Percentiles rank a stretch among this genome's conserved stretches.
phyloP scores from a whole-genome alignment of 2,888 invertebrate genomes.

The Hedychridium roseum region DNA sequence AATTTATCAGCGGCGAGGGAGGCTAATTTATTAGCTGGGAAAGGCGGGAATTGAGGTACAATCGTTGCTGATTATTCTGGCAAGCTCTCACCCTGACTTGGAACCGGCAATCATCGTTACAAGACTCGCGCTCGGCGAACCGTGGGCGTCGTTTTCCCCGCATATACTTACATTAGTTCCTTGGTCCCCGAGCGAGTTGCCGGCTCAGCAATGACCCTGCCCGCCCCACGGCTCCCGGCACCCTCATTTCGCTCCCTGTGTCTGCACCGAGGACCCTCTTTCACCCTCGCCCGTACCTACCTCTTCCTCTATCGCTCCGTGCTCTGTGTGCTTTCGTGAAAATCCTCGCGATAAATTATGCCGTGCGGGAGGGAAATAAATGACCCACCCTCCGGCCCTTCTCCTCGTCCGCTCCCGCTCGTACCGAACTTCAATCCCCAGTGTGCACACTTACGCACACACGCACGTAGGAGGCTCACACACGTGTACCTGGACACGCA shows the following conservation, averaged over 20 bases:
- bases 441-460: constrained; percentile 40
- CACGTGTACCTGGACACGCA: constrained; percentile 24
- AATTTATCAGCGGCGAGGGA: no score
- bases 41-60: no score
- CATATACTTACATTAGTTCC: constrained; percentile 40
- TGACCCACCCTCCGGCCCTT: constrained; percentile 60
- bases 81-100: no score
- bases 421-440: constrained; percentile 49
- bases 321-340: constrained; percentile 62
- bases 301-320: constrained; percentile 49
- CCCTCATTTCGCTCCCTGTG: constrained; percentile 15
- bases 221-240: constrained; percentile 16
- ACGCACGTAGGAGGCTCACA: no score
- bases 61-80: no score
- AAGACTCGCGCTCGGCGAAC: no score
- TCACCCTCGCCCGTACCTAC: constrained; percentile 29
- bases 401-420: constrained; percentile 35
- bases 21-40: no score
- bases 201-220: constrained; percentile 31
- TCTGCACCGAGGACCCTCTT: constrained; percentile 28
- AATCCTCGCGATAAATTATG: constrained; percentile 65
- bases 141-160: constrained; percentile 21
- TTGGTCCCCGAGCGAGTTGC: constrained; percentile 42
- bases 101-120: no score
- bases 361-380: constrained; percentile 63